phyloP scores from a whole-genome alignment of 1,140 invertebrate genomes.

The Paramacrobiotus metropolitanus region DNA sequence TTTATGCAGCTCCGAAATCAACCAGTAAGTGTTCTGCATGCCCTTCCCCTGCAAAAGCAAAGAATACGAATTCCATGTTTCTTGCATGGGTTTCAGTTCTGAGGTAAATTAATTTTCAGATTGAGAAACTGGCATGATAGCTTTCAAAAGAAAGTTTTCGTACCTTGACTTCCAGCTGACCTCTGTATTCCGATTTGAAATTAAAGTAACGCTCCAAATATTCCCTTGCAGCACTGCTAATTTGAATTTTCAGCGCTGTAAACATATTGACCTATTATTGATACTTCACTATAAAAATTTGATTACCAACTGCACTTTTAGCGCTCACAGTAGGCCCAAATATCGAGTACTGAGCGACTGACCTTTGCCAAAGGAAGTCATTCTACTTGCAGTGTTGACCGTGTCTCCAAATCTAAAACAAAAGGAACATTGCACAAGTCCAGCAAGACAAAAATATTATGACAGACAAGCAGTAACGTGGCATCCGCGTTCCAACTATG shows the following conservation, averaged over 20 bases:
- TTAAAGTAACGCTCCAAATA: background rate
- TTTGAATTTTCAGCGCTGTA: background rate
- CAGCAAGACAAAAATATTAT: background rate
- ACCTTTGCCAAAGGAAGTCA: constrained; percentile 31
- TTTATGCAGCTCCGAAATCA: background rate
- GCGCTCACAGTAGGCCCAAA: no score
- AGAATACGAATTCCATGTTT: no score
- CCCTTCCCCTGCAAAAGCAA: background rate
- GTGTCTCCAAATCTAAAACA: constrained; percentile 31
- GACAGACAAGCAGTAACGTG: constrained; percentile 33
- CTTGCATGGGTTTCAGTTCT: no score
- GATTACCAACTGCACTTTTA: no score
- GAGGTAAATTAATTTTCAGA: no score
- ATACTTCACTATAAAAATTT: background rate
- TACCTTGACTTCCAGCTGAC: constrained; percentile 2
- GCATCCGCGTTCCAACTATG: constrained; percentile 37
- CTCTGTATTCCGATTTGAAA: background rate
- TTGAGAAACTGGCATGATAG: no score
- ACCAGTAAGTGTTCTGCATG: background rate
- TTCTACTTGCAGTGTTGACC: constrained; percentile 29
- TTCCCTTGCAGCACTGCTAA: background rate
- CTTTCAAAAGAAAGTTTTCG: no score
- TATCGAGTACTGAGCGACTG: no score
- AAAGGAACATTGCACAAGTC: background rate
- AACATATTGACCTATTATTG: background rate